Conservation (phyloP, 1,140 invertebrate genomes). For the Eueides isabella region DNA sequence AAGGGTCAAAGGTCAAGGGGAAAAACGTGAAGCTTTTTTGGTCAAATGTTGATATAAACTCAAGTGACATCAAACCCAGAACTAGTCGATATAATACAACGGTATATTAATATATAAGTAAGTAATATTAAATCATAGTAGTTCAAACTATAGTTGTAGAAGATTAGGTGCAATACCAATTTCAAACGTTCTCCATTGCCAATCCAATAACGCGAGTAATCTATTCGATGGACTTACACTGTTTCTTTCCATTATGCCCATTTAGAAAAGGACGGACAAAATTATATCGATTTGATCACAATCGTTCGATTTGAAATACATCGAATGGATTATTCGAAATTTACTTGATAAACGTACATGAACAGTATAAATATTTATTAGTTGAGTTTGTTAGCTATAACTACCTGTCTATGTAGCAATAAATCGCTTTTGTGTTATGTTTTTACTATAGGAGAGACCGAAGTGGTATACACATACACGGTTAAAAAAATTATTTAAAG, state of each 20-base stretch:
- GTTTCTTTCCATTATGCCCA: conserved; percentile 26
- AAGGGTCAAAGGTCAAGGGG: too few relatives aligned
- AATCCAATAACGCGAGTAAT: conserved; percentile 37
- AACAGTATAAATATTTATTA: conserved; percentile 40
- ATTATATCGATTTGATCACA: conserved; percentile 39
- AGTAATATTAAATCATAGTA: background rate
- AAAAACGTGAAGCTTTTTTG: too few relatives aligned
- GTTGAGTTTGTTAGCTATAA: conserved; percentile 37
- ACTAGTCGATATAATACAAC: background rate
- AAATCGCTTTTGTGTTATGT: background rate
- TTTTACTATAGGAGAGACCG: background rate
- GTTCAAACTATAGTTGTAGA: background rate
- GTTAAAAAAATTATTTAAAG: too few relatives aligned
- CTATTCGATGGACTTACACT: conserved; percentile 28
- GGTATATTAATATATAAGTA: too few relatives aligned
- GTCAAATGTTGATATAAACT: too few relatives aligned
- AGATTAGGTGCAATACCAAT: conserved; percentile 26
- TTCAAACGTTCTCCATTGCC: conserved; percentile 17
- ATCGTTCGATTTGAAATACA: conserved; percentile 36
- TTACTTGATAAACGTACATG: conserved; percentile 23
- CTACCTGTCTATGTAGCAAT: conserved; percentile 8
- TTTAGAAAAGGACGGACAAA: conserved; percentile 28
- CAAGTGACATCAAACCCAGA: background rate
- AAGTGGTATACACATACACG: too few relatives aligned
- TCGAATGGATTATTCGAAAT: conserved; percentile 37